Conservation (phyloP, 35 echinoderm and acorn worm genomes). For the Ophiothrix spiculata region DNA sequence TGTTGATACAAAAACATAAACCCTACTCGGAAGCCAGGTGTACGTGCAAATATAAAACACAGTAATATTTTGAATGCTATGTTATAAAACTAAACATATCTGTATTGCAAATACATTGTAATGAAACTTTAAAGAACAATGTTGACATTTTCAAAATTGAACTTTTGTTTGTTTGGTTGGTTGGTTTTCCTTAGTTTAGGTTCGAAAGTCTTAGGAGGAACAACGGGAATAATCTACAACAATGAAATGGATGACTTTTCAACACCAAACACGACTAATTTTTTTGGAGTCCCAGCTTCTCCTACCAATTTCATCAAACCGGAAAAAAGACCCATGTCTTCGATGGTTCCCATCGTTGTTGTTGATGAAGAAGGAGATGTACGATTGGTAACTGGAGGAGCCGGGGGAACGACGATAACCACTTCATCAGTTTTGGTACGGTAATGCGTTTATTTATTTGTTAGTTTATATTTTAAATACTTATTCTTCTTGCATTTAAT, state of each 20-base stretch:
- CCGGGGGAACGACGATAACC: conserved; percentile 48
- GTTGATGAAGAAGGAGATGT: conserved; percentile 27
- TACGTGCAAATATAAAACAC: too few relatives aligned
- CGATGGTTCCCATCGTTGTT: conserved; percentile 46
- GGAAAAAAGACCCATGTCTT: conserved; percentile 62
- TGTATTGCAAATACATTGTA: too few relatives aligned
- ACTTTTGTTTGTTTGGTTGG: too few relatives aligned
- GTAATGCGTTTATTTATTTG: too few relatives aligned
- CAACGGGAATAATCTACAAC: conserved; percentile 72
- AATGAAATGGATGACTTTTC: conserved; percentile 79
- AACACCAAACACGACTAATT: conserved; percentile 30
- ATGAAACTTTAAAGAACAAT: too few relatives aligned
- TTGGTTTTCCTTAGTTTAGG: conserved; percentile 57
- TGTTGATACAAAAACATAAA: too few relatives aligned
- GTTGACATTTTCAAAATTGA: too few relatives aligned
- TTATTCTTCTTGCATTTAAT: too few relatives aligned
- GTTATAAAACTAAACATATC: too few relatives aligned
- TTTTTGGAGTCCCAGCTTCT: conserved; percentile 51
- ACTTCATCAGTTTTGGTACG: conserved; percentile 36
- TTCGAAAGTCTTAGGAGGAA: conserved; percentile 42
- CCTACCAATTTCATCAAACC: conserved; percentile 55
- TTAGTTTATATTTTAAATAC: too few relatives aligned
- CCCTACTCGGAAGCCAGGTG: too few relatives aligned
- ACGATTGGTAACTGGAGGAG: conserved; percentile 44
- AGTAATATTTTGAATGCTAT: too few relatives aligned